Evolutionary conservation across 2,797 vertebrate species (phyloP).

Genomic region (Rachycentron canadum): DNA sequence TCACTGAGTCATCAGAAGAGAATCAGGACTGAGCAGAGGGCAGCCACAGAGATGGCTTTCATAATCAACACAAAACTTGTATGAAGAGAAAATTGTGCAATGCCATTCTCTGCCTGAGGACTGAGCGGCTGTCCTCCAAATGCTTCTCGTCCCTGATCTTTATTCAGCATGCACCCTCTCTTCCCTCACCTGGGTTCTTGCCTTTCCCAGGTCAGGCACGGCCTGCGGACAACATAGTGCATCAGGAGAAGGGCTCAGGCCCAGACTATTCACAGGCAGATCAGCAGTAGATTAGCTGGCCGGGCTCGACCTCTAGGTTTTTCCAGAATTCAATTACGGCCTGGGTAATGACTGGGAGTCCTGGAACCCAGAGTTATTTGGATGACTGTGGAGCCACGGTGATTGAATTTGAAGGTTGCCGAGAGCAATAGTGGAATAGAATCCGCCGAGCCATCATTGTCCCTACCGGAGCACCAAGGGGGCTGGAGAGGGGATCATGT

Average conservation of each 20-base stretch:
- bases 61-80: conserved; percentile 55
- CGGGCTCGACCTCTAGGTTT: conserved; percentile 80
- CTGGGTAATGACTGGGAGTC: conserved; percentile 80
- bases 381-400: conserved; percentile 73
- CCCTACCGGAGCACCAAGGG: conserved; percentile 53
- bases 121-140: conserved; percentile 69
- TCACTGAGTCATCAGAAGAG: conserved; percentile 16
- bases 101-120: conserved; percentile 68
- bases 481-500: conserved; percentile 62
- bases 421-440: conserved; percentile 73
- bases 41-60: conserved; percentile 33
- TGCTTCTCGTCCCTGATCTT: conserved; percentile 56
- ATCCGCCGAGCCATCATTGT: conserved; percentile 66
- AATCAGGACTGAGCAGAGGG: conserved; percentile 44
- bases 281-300: conserved; percentile 83
- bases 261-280: conserved; percentile 84
- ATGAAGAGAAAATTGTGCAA: conserved; percentile 48
- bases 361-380: conserved; percentile 83
- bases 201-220: conserved; percentile 71
- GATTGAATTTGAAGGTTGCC: conserved; percentile 83
- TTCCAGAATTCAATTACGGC: conserved; percentile 81
- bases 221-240: conserved; percentile 70
- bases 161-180: conserved; percentile 62
- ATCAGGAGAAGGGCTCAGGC: conserved; percentile 66
- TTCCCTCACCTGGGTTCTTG: conserved; percentile 58